Evolutionary conservation across 2,888 invertebrate species (phyloP).

Genomic region (Apoda limacodes): DNA sequence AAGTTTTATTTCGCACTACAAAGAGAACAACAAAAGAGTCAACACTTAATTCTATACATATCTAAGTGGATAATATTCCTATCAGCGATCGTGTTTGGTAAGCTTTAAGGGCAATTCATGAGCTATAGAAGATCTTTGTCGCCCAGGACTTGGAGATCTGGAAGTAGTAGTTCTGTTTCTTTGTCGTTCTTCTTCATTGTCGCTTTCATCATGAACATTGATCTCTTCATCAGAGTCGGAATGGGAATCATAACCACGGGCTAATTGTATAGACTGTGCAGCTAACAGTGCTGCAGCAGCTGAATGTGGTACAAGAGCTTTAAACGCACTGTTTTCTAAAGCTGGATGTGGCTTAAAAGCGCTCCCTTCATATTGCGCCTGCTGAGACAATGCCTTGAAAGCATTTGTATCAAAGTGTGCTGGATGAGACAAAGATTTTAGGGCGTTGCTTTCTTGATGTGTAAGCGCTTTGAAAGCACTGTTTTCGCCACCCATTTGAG

Average conservation of each 20-base stretch:
- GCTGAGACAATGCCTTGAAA: conserved; percentile 62
- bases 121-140: conserved; percentile 30
- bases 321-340: conserved; percentile 87
- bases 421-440: conserved; percentile 70
- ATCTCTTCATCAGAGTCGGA: conserved; percentile 83
- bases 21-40: not conserved
- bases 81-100: conserved; percentile 78
- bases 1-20: too few species aligned
- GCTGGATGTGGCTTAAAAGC: conserved; percentile 65
- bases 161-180: conserved; percentile 49
- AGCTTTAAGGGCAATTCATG: conserved; percentile 75
- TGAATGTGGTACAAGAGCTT: conserved; percentile 78
- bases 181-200: conserved; percentile 67
- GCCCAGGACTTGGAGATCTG: conserved; percentile 58
- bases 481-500: conserved; percentile 89
- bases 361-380: conserved; percentile 40
- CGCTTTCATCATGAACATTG: conserved; percentile 85
- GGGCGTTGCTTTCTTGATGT: conserved; percentile 70
- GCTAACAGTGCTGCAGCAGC: conserved; percentile 71
- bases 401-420: conserved; percentile 66
- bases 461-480: conserved; percentile 86
- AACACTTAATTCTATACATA: too few species aligned
- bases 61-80: conserved; percentile 24
- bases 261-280: conserved; percentile 57
- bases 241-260: conserved; percentile 61